These are phyloP conservation scores for Falco rusticolus DNA, from an alignment of 2,797 vertebrate species.

Conservation along the genomic window DNA sequence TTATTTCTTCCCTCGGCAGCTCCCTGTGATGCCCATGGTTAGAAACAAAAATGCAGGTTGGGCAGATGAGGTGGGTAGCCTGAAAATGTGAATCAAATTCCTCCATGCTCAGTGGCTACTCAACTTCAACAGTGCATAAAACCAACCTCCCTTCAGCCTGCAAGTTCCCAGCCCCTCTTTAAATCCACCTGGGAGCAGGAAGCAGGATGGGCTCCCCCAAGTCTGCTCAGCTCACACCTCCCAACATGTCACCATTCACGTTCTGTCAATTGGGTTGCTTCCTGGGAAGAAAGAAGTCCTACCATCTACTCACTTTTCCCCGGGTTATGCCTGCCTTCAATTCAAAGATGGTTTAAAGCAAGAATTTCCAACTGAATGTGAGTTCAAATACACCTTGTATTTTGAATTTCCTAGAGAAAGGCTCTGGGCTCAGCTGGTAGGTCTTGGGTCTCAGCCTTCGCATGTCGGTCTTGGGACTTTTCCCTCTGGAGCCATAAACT, in stretches of 20 bases:
- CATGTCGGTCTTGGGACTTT: background rate
- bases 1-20: background rate
- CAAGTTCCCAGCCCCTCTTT: background rate
- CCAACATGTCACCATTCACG: rapidly evolving
- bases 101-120: background rate
- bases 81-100: background rate
- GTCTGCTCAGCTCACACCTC: background rate
- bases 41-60: background rate
- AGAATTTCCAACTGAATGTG: background rate
- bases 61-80: background rate
- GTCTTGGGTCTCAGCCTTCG: background rate
- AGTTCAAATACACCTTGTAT: background rate
- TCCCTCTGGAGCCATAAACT: background rate
- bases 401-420: background rate
- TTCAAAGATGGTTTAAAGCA: background rate
- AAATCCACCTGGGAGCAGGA: background rate
- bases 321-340: background rate
- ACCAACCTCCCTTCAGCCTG: background rate
- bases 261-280: background rate
- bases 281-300: background rate
- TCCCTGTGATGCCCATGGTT: background rate
- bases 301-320: background rate
- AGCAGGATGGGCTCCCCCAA: background rate
- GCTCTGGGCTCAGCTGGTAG: background rate
- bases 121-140: background rate